Evolutionary conservation across 2,797 vertebrate genomes (phyloP).

Genomic region (Pogoniulus pusillus): DNA sequence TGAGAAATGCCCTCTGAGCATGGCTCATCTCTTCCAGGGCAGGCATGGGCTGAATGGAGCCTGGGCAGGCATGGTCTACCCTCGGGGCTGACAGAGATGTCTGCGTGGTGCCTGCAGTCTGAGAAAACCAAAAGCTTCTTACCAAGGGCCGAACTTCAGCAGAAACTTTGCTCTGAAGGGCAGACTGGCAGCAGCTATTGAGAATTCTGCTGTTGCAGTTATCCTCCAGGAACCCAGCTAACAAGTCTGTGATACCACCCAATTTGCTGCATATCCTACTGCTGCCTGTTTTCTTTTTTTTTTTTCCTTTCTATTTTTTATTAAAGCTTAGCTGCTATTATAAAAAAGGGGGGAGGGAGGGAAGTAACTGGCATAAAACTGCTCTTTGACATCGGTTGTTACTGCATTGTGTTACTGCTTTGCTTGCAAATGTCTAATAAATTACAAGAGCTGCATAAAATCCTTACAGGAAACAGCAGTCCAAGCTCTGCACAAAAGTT

Average conservation of each 20-base stretch:
- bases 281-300: rapidly evolving
- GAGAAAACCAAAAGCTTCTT: background rate
- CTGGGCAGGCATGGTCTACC: background rate
- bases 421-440: constrained; percentile 48
- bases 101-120: rapidly evolving
- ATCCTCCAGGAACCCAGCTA: background rate
- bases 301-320: background rate
- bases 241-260: background rate
- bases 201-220: background rate
- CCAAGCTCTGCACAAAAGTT: background rate
- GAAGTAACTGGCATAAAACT: background rate
- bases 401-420: constrained; percentile 43
- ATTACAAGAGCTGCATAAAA: constrained; percentile 37
- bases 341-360: background rate
- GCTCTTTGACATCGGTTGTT: constrained; percentile 26
- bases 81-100: rapidly evolving
- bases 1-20: background rate
- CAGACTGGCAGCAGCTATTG: background rate
- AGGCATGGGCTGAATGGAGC: background rate
- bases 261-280: background rate
- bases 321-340: background rate
- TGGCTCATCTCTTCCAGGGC: background rate
- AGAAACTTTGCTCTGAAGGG: background rate
- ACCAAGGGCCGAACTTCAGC: background rate
- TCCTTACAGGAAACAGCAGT: background rate